Conservation (phyloP, 64 coral and sea anemone genomes). For the Porites lutea region DNA sequence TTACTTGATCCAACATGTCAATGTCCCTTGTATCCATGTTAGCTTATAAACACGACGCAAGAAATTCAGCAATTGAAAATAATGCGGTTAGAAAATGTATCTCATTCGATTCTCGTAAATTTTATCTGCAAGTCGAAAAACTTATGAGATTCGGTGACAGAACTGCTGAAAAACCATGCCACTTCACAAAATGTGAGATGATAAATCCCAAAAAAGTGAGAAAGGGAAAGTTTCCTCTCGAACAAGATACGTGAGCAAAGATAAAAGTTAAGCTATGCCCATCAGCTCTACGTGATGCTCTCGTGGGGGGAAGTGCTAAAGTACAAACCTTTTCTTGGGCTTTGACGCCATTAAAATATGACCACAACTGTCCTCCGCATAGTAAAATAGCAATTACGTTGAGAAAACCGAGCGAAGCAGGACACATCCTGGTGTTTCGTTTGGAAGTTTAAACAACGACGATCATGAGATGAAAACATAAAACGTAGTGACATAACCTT, state of each 20-base stretch:
- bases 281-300: background rate
- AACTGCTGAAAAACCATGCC: too few relatives aligned
- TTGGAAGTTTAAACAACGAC: background rate
- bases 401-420: background rate
- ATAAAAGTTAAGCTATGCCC: too few relatives aligned
- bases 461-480: background rate
- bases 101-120: background rate
- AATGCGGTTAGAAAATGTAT: background rate
- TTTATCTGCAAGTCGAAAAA: too few relatives aligned
- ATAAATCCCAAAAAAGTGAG: too few relatives aligned
- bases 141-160: too few relatives aligned
- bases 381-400: background rate
- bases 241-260: too few relatives aligned
- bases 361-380: background rate
- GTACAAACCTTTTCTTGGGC: conserved; percentile 23
- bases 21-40: too few relatives aligned
- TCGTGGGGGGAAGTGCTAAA: background rate
- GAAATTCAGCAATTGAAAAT: too few relatives aligned
- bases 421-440: background rate
- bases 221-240: too few relatives aligned
- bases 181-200: too few relatives aligned
- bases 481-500: background rate
- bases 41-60: too few relatives aligned
- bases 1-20: too few relatives aligned
- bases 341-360: background rate